Evolutionary conservation across 2,113 vertebrate species (phyloP).

Genomic region (Lates calcarifer): DNA sequence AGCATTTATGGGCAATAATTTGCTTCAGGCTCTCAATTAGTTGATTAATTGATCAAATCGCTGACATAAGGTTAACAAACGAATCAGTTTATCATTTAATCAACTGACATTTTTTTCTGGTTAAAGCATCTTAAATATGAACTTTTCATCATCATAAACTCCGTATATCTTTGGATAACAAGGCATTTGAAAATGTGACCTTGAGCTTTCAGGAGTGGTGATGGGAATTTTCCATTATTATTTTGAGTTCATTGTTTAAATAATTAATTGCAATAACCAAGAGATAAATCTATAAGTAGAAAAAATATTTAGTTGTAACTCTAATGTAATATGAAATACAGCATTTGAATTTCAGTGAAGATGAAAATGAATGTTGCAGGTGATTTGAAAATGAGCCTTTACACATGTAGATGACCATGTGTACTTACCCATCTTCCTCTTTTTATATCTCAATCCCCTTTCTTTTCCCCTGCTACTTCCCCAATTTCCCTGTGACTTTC

Average conservation of each 20-base stretch:
- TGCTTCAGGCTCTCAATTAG: background rate
- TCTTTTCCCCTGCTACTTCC: background rate
- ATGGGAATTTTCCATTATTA: too few relatives aligned
- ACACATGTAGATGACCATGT: background rate
- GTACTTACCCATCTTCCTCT: constrained; percentile 29
- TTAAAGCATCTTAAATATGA: background rate
- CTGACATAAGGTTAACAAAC: background rate
- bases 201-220: too few relatives aligned
- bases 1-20: background rate
- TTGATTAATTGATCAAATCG: background rate
- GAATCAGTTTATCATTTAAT: background rate
- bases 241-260: too few relatives aligned
- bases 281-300: too few relatives aligned
- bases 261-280: too few relatives aligned
- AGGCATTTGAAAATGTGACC: too few relatives aligned
- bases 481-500: background rate
- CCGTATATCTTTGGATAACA: too few relatives aligned
- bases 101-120: background rate
- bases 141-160: too few relatives aligned
- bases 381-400: background rate
- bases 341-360: background rate
- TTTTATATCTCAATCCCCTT: constrained; percentile 27
- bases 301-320: too few relatives aligned
- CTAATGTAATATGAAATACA: background rate
- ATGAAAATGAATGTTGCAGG: background rate